Conservation (phyloP, 2,888 invertebrate species). For the Pollenia amentaria region DNA sequence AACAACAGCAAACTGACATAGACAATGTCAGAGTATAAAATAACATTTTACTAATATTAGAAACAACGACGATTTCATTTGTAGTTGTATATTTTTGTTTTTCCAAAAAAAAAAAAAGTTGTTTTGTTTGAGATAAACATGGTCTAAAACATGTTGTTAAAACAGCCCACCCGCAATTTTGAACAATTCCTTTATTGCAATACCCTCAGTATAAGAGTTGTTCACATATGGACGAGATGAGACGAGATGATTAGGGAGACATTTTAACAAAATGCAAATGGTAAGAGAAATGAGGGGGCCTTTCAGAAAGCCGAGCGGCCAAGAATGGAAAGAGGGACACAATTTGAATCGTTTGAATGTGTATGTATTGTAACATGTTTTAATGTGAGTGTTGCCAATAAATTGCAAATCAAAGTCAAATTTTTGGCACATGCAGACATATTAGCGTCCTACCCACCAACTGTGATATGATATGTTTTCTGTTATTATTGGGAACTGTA, state of each 20-base stretch:
- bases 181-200: slow-evolving; percentile 20
- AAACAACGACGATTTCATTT: slow-evolving; percentile 71
- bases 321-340: not conserved
- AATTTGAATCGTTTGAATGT: not conserved
- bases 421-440: slow-evolving; percentile 76
- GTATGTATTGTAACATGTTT: slow-evolving; percentile 50
- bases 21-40: slow-evolving; percentile 58
- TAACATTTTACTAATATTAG: slow-evolving; percentile 65
- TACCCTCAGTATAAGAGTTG: not conserved
- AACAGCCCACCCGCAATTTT: slow-evolving; percentile 72
- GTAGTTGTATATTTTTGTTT: slow-evolving; percentile 32
- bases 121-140: slow-evolving; percentile 63
- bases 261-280: slow-evolving; percentile 67
- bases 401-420: slow-evolving; percentile 83
- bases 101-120: slow-evolving; percentile 16
- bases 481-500: slow-evolving; percentile 24
- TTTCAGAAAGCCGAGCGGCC: slow-evolving; percentile 1
- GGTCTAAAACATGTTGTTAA: slow-evolving; percentile 70
- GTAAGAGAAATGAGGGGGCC: slow-evolving; percentile 20
- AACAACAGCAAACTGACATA: slow-evolving; percentile 61
- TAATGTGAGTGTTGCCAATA: slow-evolving; percentile 75
- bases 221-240: slow-evolving; percentile 41
- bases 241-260: slow-evolving; percentile 70
- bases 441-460: slow-evolving; percentile 74
- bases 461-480: slow-evolving; percentile 70